Evolutionary conservation across 2,113 vertebrate species (phyloP).

Genomic region (Chinchilla lanigera): DNA sequence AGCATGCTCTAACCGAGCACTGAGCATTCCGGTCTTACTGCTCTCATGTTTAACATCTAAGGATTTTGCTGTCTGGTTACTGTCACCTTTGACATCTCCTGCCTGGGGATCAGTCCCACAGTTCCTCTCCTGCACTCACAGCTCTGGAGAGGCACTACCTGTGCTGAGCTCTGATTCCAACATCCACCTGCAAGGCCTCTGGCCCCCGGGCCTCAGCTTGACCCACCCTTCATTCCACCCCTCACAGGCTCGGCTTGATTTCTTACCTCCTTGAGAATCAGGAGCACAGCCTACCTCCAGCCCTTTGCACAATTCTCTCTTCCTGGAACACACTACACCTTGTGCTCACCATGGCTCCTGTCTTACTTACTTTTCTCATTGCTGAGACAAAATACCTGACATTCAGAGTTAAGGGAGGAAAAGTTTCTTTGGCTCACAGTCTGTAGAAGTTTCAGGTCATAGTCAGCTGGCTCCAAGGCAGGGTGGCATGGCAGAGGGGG

Average conservation of each 20-base stretch:
- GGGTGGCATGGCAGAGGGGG: not conserved
- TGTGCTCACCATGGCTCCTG: not conserved
- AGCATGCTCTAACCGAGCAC: too few relatives aligned
- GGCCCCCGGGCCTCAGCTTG: not conserved
- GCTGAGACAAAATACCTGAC: not conserved
- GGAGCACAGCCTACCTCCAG: not conserved
- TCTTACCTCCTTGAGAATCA: not conserved
- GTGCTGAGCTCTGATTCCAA: not conserved
- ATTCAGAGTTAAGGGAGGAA: not conserved
- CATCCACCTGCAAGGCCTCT: not conserved
- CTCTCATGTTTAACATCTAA: not conserved
- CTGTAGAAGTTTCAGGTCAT: not conserved
- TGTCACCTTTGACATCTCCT: not conserved
- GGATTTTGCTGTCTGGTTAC: not conserved
- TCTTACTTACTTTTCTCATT: not conserved
- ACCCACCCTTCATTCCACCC: not conserved
- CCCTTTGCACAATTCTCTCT: not conserved
- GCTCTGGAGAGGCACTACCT: not conserved
- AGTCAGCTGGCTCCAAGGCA: not conserved
- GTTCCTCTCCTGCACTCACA: not conserved
- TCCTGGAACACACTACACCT: accelerated
- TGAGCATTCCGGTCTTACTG: not conserved
- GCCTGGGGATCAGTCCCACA: too few relatives aligned
- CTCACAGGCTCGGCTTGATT: not conserved
- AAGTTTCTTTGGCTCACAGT: not conserved